Conservation (phyloP, 35 echinoderm and acorn worm species). For the Hemicentrotus pulcherrimus region DNA sequence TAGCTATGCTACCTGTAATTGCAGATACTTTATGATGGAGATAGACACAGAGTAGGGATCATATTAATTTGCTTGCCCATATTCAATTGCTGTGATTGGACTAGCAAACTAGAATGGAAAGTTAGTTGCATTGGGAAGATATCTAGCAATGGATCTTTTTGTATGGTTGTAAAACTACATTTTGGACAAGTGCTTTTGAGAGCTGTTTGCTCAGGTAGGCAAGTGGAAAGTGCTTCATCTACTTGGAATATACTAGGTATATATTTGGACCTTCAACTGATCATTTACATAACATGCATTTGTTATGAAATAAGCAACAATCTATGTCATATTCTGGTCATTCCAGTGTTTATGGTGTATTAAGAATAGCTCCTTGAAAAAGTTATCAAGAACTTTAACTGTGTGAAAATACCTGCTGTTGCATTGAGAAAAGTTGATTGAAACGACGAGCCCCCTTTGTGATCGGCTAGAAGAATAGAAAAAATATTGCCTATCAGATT, state of each 20-base stretch:
- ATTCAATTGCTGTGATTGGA: no score
- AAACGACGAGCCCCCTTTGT: not conserved
- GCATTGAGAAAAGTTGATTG: conserved; percentile 12
- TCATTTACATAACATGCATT: not conserved
- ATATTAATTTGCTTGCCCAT: no score
- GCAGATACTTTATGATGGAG: no score
- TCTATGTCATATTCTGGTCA: not conserved
- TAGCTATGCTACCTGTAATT: no score
- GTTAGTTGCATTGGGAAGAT: no score
- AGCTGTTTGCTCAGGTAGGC: not conserved
- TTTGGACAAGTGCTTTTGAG: not conserved
- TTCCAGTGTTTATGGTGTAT: not conserved
- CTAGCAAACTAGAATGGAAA: no score
- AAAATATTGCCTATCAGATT: conserved; percentile 19
- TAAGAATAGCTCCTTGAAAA: not conserved
- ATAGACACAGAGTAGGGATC: no score
- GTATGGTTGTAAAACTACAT: no score
- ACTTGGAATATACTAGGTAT: not conserved
- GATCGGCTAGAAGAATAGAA: not conserved
- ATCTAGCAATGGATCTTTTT: no score
- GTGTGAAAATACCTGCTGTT: not conserved
- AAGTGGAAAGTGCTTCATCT: not conserved
- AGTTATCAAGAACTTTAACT: not conserved
- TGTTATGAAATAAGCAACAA: not conserved
- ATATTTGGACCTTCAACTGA: not conserved